A percentile compares a stretch with the other conserved stretches of the same genome.
These are phyloP conservation scores for Haliaeetus vocifer DNA, from an alignment of 2,797 vertebrate genomes.

Conservation along the genomic window DNA sequence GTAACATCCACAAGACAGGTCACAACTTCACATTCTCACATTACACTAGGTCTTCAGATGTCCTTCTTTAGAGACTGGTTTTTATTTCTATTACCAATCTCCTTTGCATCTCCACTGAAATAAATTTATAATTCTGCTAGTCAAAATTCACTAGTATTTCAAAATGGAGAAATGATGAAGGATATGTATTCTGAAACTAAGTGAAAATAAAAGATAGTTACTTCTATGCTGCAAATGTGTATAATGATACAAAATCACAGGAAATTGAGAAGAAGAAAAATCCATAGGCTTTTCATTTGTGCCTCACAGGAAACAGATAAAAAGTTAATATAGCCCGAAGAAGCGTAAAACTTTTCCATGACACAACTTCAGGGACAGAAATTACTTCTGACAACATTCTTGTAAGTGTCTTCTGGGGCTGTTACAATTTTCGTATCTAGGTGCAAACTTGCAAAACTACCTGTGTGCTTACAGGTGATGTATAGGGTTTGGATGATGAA, in stretches of 20 bases:
- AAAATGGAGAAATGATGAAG: not conserved
- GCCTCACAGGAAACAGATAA: not conserved
- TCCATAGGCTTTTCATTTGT: not conserved
- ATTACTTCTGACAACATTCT: not conserved
- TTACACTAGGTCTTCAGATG: not conserved
- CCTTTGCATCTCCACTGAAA: not conserved
- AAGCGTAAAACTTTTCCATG: not conserved
- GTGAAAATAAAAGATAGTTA: not conserved
- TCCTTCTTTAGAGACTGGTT: not conserved
- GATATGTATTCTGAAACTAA: not conserved
- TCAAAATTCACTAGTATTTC: not conserved
- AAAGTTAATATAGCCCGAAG: not conserved
- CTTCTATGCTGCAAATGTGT: not conserved
- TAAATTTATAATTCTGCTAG: not conserved
- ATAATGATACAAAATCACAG: not conserved
- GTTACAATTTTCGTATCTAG: not conserved
- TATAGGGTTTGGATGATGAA: not conserved
- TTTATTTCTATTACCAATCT: not conserved
- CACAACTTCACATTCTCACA: not conserved
- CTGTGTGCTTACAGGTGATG: not conserved
- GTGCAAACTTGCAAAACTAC: not conserved
- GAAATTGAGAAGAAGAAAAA: not conserved
- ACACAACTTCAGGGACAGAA: not conserved
- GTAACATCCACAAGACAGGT: not conserved
- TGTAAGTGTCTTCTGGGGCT: not conserved